Conservation (phyloP, 2,797 vertebrate genomes). For the Bucorvus abyssinicus region DNA sequence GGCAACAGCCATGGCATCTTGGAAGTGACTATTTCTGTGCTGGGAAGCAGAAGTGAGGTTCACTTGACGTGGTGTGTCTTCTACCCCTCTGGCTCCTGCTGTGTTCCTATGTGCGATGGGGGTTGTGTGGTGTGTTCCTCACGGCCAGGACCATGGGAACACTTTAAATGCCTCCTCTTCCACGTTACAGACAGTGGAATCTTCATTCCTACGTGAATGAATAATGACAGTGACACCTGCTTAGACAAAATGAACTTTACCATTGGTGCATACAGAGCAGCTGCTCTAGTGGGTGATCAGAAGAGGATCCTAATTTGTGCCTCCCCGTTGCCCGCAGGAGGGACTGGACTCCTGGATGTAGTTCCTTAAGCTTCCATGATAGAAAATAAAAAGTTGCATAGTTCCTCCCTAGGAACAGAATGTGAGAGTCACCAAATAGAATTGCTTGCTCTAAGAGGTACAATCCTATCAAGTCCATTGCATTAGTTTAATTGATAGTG, state of each 20-base stretch:
- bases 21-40: not conserved
- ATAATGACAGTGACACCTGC: not conserved
- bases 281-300: not conserved
- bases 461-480: not conserved
- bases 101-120: not conserved
- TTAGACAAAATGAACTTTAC: not conserved
- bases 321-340: not conserved
- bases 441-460: not conserved
- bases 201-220: not conserved
- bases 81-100: not conserved
- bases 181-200: not conserved
- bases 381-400: not conserved
- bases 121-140: not conserved
- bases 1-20: not conserved
- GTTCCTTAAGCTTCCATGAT: not conserved
- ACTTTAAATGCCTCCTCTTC: not conserved
- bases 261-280: not conserved
- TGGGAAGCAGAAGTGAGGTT: not conserved
- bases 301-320: not conserved
- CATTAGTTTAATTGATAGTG: not conserved
- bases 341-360: not conserved
- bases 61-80: rapidly evolving
- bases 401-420: not conserved
- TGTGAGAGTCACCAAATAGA: not conserved
- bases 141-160: rapidly evolving